Conservation (phyloP, 2,888 invertebrate genomes). For the Hypomecis atomaria region DNA sequence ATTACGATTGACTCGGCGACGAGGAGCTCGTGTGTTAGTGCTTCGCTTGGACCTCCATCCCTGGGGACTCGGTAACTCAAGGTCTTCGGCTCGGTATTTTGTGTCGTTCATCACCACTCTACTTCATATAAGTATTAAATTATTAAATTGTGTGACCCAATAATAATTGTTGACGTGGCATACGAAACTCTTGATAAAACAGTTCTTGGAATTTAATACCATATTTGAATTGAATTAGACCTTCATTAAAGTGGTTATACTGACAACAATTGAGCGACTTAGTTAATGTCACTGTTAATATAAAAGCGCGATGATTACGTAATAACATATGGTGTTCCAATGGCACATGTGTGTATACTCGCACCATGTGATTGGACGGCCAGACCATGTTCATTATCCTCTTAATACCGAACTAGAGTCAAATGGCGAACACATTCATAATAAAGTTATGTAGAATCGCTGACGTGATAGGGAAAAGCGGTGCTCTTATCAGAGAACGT, state of each 20-base stretch:
- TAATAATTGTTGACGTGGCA: conserved; percentile 27
- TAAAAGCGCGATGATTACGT: conserved; percentile 65
- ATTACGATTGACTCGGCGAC: conserved; percentile 65
- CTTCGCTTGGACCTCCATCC: conserved; percentile 40
- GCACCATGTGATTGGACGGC: conserved; percentile 55
- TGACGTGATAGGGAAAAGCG: conserved; percentile 78
- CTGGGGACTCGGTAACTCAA: conserved; percentile 42
- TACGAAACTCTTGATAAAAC: not conserved
- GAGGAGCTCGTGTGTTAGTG: conserved; percentile 54
- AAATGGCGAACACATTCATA: conserved; percentile 61
- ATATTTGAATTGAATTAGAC: conserved; percentile 16
- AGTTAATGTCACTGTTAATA: conserved; percentile 58
- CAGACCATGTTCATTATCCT: conserved; percentile 55
- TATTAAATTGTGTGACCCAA: not conserved
- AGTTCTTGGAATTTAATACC: not conserved
- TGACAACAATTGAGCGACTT: conserved; percentile 44
- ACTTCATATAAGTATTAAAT: not conserved
- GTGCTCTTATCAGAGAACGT: conserved; percentile 79
- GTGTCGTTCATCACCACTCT: conserved; percentile 24
- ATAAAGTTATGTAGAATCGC: conserved; percentile 65
- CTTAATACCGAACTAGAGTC: conserved; percentile 48
- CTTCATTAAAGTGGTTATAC: conserved; percentile 3
- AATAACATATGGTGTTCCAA: conserved; percentile 73
- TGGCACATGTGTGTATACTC: conserved; percentile 69
- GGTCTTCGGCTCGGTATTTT: conserved; percentile 7